These are phyloP conservation scores for Nasua narica DNA, from an alignment of 2,797 vertebrate genomes.

Conservation along the genomic window DNA sequence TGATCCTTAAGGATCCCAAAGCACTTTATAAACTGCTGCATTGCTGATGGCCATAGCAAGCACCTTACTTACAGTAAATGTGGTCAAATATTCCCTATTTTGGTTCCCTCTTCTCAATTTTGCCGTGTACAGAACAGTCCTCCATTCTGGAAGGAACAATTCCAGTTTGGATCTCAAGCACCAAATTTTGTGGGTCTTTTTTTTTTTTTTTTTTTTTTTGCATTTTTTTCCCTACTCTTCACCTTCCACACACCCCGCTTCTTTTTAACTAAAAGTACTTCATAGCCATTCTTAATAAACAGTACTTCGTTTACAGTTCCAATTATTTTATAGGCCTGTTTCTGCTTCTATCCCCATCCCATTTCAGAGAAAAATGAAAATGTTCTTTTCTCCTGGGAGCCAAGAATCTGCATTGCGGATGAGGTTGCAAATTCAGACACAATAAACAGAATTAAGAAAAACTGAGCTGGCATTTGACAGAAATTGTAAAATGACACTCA, in stretches of 20 bases:
- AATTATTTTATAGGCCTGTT: conserved; percentile 22
- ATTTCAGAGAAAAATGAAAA: conserved; percentile 65
- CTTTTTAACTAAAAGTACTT: neutral
- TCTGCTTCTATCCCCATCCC: neutral
- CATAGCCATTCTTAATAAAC: conserved; percentile 53
- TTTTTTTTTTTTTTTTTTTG: neutral
- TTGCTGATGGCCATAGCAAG: conserved; percentile 38
- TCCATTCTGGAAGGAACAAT: conserved; percentile 5
- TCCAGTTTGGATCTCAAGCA: neutral
- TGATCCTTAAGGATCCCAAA: conserved; percentile 56
- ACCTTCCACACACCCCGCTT: neutral
- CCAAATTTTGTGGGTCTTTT: neutral
- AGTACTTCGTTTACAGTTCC: conserved; percentile 55
- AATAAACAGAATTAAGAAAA: conserved; percentile 95
- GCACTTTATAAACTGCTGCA: conserved; percentile 40
- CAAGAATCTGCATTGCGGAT: conserved; percentile 90
- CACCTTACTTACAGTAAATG: neutral
- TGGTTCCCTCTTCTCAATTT: neutral
- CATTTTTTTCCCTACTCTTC: neutral
- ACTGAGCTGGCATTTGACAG: conserved; percentile 91
- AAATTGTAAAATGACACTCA: conserved; percentile 96
- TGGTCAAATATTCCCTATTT: neutral
- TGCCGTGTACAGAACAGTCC: neutral
- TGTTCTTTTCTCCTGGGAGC: conserved; percentile 58
- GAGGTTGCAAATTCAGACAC: conserved; percentile 87